Evolutionary conservation across 1,140 invertebrate genomes (phyloP), one percentile per base, ranked within the genome.

Genomic region (Diuraphis noxia): DNA sequence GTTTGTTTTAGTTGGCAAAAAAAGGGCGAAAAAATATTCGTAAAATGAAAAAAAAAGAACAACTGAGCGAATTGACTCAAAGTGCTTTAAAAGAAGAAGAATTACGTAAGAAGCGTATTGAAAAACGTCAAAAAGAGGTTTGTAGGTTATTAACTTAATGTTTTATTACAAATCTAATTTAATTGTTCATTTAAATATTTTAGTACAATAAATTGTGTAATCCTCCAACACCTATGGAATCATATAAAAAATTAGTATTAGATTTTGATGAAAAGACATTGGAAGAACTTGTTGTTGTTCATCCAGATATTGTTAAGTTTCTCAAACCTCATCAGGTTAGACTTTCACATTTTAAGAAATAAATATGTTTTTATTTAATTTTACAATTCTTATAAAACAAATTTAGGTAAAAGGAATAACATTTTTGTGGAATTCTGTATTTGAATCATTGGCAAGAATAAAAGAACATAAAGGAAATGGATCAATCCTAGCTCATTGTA

Each of bases 401-500:
- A 49, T 63, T 17, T 94, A 96, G 94, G 96, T 96, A 2, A 95
- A 96, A 93, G 98, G 98, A 92, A 96, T 99, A 1, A 97, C 98
- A 94, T 99, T 99, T 93, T 98, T 99, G 96, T 99, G 98, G 97
- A 96, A 99, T 93, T 96, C 97, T 72, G 98, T 97, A 93, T 98
- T 98, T 93, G 99, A 99, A 94, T 97, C 97, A n/a, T 93, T 99
- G 0, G 96, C 98, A 92, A 95, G 96, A 63, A 94, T 96, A 5
- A 96, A 98, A 93, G 96, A 95, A 63, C 95, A 95, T 41, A 95
- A 95, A 91, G 96, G 97, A 21, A 97, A 97, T 2, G 97, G 97
- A 13, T 98, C 98, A 93, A 99, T 99, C 93, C 94, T 99, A 36
- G 98, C 98, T 5, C 98, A 99, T 95, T 99, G 96, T 93, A 97